Conservation (phyloP, 2,888 invertebrate species). For the Pheosia gnoma region DNA sequence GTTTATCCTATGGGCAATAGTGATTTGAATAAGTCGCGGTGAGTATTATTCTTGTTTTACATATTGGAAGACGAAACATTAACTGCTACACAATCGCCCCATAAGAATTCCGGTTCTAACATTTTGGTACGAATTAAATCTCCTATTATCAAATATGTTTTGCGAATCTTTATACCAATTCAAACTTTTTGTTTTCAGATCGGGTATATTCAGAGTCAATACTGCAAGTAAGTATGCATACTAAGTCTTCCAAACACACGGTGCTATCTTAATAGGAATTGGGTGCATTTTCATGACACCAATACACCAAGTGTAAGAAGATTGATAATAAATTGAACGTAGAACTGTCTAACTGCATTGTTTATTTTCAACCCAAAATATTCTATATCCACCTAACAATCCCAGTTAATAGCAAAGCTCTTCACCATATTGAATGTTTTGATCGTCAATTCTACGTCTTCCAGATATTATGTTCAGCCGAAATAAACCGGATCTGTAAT, state of each 20-base stretch:
- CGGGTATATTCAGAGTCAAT: constrained; percentile 62
- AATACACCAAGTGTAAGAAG: too few species aligned
- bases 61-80: background rate
- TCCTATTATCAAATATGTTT: background rate
- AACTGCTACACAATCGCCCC: background rate
- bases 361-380: too few species aligned
- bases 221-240: constrained; percentile 50
- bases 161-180: background rate
- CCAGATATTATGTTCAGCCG: constrained; percentile 5
- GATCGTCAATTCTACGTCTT: background rate
- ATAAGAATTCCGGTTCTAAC: too few species aligned
- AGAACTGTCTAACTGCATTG: too few species aligned
- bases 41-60: constrained; percentile 10
- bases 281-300: too few species aligned
- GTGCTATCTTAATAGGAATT: too few species aligned
- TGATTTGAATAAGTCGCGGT: constrained; percentile 56
- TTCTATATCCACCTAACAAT: too few species aligned
- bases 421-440: background rate
- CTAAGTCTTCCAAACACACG: too few species aligned
- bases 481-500: constrained; percentile 12
- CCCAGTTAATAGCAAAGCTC: background rate
- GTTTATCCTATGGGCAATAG: constrained; percentile 58
- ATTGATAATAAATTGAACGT: too few species aligned
- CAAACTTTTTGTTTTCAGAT: constrained; percentile 45
- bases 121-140: too few species aligned